Evolutionary conservation across 2,888 invertebrate species (phyloP), one percentile per base, ranked within the genome.

Genomic region (Cryptophagus acutangulus): DNA sequence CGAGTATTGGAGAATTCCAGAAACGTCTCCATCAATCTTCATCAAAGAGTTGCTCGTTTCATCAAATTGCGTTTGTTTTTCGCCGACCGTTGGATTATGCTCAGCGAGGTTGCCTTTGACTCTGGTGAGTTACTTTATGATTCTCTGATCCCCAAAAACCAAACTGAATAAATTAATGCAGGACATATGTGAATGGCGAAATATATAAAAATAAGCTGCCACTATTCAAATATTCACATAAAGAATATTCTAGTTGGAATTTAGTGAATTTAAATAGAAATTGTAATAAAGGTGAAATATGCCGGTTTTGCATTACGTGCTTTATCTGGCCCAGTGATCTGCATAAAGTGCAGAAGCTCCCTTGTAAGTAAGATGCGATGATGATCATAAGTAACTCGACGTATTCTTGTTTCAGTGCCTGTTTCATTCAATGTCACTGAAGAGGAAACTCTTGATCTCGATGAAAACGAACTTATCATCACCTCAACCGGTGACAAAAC

Each of bases 21-120:
- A 36, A 80, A 81, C 65, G 81, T 87, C 31, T 74, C 78, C 51
- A 79, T 87, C 49, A 73, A 74, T 43, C 71, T 86, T 26, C 77
- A 79, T 56, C 76, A 79, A 52, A 71, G 78, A 42, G 62, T 79
- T 2, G 85, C 78, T 17, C 73, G 70, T 50, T 78, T 74, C 61
- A 71, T 85, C 52, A 79, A 76, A 68, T 63, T 78, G 51, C 72
- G 78, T 43, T 71, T 84, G 29, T 76, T 75, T 62, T 86, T 84
- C 60, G 80, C 79, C 34, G 74, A 77, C 36, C 73, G 75, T 40
- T 83, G 83, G 83, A 77, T 86, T 57, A 77, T 84, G 74, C 74
- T 86, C 52, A 79, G 82, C 61, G 85, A 86, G 69, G 76, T 84
- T 41, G 69, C 71, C 29, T 79, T 79, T 58, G 74, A 77, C 50